Evolutionary conservation across 2,797 vertebrate genomes (phyloP), one percentile per base, ranked within the genome.

Genomic region (Poeciliopsis turneri): DNA sequence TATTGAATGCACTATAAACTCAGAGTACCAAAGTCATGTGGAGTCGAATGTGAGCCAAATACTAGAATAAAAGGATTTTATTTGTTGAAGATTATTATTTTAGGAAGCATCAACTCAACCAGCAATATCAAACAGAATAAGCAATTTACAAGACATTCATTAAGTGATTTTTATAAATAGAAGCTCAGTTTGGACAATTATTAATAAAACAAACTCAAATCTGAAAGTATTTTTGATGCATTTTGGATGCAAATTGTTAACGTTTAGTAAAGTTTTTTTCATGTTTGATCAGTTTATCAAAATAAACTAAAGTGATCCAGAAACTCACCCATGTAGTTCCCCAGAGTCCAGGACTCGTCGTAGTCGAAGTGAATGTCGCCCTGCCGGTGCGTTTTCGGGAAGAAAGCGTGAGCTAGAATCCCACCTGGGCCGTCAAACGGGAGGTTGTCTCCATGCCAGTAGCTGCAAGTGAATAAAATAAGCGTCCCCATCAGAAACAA

Each of bases 301-400:
- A 36, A 64, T 8, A 49, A 51, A 72, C 16, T 23, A 36, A 51
- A 49, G 39, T 1, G 12, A 66, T 51, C 51, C 41, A 11, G n/a
- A 72, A 72, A 45, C 94, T 90, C 93, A 99, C 98, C 98, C 94
- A 97, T 94, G 89, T 95, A 94, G 90, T 97, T 97, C 68, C 97
- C 97, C 1, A 98, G 89, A 0, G 98, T 99, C 98, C 98, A 99
- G 13, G 95, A 94, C 93, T 99, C 98, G 0, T 99, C 98, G 0
- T 97, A 97, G 94, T 99, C 98, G 45, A 99, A 99, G 86, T 99
- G 98, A 72, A 99, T 96, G 0, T 98, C 97, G 30, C 98, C 98
- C 80, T 97, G 96, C 8, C 97, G 90, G 85, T 97, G 96, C 0
- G 97, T 99, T 91, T 95, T 96, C 30, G 98, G 98, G 91, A 99